Base-by-base conservation (phyloP, 2,888 invertebrate genomes). In the Troides aeacus region DNA sequence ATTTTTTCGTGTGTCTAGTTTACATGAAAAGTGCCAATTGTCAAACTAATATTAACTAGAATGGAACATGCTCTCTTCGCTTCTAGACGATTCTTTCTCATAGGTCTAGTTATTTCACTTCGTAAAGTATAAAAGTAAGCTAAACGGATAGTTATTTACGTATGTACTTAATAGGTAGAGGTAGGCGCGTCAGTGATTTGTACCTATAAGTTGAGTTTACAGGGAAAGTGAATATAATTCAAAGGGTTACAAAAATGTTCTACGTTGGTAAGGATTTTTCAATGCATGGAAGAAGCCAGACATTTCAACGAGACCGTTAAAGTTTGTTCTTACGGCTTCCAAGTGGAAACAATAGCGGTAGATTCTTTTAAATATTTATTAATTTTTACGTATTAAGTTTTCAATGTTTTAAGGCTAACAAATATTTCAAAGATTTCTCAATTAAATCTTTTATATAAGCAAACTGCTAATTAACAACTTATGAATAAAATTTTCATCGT, bases 311-410 rank as follows among this genome's bases (percentile, higher is more conserved):
- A 42, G 60, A 53, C 50, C 18, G 57, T n/a, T 23, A n/a, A 50
- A 53, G n/a, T 21, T 61, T 64, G 42, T 69, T 65, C 61, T 65
- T 61, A 61, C 5, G 57, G 69, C 57, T 65, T 69, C 64, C 58
- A 24, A 23, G 57, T 24, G n/a, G 57, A 12, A 58, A 58, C 12
- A 23, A 50, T 46, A 10, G 53, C 6, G n/a, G n/a, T n/a, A 7
- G n/a, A 53, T 53, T 18, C 50, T 12, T 46, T 46, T 46, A 46
- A 46, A 15, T 46, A 15, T 15, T 10, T 46, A 21, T 15, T 50
- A 42, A 42, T 42, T 42, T 42, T 50, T 50, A 17, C 1, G 1
- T 12, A 42, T 42, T 42, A 50, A 50, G 18, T 15, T 50, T 50
- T 17, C 50, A 18, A 18, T 18, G 17, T 50, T 50, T 17, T 50